Evolutionary conservation across 2,113 vertebrate genomes (phyloP), one percentile per base, ranked within the genome.

Genomic region (Stictonetta naevosa): DNA sequence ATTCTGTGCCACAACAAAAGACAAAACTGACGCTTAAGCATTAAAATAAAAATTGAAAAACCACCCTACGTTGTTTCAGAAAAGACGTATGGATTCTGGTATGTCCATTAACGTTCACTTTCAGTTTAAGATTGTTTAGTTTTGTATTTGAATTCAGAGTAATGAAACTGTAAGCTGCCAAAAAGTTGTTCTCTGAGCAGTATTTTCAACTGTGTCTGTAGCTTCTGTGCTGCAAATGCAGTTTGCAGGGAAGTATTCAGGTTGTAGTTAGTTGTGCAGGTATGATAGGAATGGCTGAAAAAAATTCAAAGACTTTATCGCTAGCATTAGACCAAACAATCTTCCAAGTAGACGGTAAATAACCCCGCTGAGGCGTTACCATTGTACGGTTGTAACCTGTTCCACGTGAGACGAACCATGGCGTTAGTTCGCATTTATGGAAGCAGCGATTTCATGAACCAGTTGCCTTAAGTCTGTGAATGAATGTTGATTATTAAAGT

Each of bases 391-490:
- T 76, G 66, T 58, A 94, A 93, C 56, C 93, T 76, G 56, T 85
- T 71, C 72, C 71, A 81, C 5, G 15, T 23, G 93, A 96, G 79
- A 75, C 64, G 34, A 87, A 75, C 88, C 92, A 1, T 80, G 91
- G 69, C 79, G 15, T 78, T 44, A 12, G 13, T 93, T 68, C 13
- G 86, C 83, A 78, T 97, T 93, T 77, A 67, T 88, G 95, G 86
- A 93, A 98, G 84, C 92, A 92, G 92, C 38, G 88, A 81, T 95
- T 96, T 94, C 95, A 94, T 88, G 92, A 98, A 97, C 98, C 98
- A 95, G 52, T 97, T 98, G 98, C 98, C 98, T 98, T 98, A 98
- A 97, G 98, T 97, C 96, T 96, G 95, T 93, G 94, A 97, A 98
- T 97, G 97, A 98, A 97, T 98, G 98, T 98, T 84, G 79, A 95